Base-by-base conservation (phyloP, 2,113 vertebrate species). In the Perccottus glenii region DNA sequence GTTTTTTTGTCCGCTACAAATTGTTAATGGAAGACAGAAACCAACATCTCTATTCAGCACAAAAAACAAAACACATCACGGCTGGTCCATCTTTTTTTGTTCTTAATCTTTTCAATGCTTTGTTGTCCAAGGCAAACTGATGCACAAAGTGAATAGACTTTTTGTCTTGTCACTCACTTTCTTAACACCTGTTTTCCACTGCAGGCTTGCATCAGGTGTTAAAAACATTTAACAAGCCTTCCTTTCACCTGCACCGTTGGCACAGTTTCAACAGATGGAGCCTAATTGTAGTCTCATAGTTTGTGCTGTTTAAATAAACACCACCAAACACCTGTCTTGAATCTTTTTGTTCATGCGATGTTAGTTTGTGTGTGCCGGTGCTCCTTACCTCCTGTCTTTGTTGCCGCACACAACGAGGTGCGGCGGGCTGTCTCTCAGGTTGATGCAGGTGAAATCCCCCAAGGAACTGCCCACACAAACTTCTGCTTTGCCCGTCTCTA, bases 391-490 rank as follows among this genome's bases (percentile, higher is more conserved):
- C 76, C 96, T 90, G 93, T 98, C 96, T 85, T 93, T 96, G 91
- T 97, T 99, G 76, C 98, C 97, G 0, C 95, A 94, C 67, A 94
- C 94, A 83, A 98, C 88, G 86, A 98, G 93, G 87, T 93, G 88
- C 45, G 95, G 92, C 32, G 94, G 93, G 27, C 91, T 88, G 88
- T 93, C 91, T 75, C 84, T 92, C 80, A 99, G 87, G 86, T 94
- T 94, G 91, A 99, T 71, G 32, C 97, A 99, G 0, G 94, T 95
- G 77, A 98, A 99, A 78, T 97, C 95, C 15, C 96, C 95, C 0
- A 90, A 76, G 0, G 96, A 94, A 65, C 83, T 94, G 46, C 96
- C 96, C 44, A 99, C 88, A 60, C 92, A 92, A 2, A 82, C 88
- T 56, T 93, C 69, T 1, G 90, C 89, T 85, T 95, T 94, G 60